Base-by-base conservation (phyloP, 1,140 invertebrate species). In the Eurosta solidaginis region DNA sequence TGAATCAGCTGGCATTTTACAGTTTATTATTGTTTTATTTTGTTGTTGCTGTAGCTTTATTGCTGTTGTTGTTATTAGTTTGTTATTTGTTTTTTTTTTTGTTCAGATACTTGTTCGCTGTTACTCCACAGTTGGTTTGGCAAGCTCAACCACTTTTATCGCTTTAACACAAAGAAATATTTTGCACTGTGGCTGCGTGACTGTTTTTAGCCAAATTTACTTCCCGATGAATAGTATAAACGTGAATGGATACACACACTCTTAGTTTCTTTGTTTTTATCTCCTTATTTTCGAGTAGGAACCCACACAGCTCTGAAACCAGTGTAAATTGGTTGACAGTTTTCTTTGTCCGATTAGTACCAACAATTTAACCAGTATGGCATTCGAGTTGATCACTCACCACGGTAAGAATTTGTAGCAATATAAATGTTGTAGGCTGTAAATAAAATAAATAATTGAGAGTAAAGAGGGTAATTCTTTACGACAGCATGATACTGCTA, bases 211-310 rank as follows among this genome's bases (percentile, higher is more conserved):
- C 42, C 14, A 74, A 74, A 7, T 25, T 68, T 47, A 47, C n/a
- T 9, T 47, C 9, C n/a, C 9, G 9, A 9, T n/a, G 45, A 9
- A 47, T n/a, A 10, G n/a, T 47, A n/a, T 47, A 47, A 47, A 47
- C 45, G 45, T 47, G 45, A 10, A n/a, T 47, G 45, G 45, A 29
- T 47, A 49, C 83, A 84, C 83, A n/a, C n/a, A n/a, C n/a, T n/a
- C n/a, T 82, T 76, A 83, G 79, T 77, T 84, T 84, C 84, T 84
- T 82, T 82, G 85, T 83, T 85, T 83, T 82, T 82, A 81, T 42
- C 20, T 50, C 74, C 59, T 68, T 68, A 40, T 68, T 68, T 68
- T 27, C n/a, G 14, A 68, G 59, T 40, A 36, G n/a, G 9, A 68
- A 22, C n/a, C n/a, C 33, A 68, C 33, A 33, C 33, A 7, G 10